Conservation (phyloP, 2,888 invertebrate genomes). For the Diabrotica balteata region DNA sequence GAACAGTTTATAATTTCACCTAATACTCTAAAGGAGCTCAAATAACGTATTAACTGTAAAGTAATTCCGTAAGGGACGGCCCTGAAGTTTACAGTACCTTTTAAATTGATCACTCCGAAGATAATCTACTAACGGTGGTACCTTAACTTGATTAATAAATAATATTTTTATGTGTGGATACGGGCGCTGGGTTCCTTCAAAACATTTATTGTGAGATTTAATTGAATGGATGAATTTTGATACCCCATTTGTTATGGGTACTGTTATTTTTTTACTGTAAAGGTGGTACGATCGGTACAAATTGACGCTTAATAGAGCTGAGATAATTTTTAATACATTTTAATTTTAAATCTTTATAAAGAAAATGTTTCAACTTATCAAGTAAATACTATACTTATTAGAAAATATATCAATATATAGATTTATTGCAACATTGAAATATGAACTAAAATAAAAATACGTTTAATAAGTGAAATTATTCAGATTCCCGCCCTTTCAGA, state of each 20-base stretch:
- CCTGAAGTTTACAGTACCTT: conserved; percentile 14
- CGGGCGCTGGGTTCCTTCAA: conserved; percentile 32
- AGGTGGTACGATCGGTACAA: neutral
- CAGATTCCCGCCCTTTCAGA: too few relatives aligned
- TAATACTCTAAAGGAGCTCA: too few relatives aligned
- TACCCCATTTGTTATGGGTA: conserved; percentile 33
- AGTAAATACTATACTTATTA: too few relatives aligned
- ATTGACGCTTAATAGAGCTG: neutral
- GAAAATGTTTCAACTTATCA: too few relatives aligned
- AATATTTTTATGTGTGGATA: conserved; percentile 35
- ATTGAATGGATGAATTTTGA: conserved; percentile 41
- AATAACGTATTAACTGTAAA: too few relatives aligned
- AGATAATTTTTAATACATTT: too few relatives aligned
- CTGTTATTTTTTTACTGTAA: conserved; percentile 11
- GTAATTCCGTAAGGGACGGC: neutral
- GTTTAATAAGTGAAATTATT: too few relatives aligned
- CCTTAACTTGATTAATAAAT: conserved; percentile 40
- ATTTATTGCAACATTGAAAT: too few relatives aligned
- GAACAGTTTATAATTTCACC: too few relatives aligned
- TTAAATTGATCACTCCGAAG: conserved; percentile 36
- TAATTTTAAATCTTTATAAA: too few relatives aligned
- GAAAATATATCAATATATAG: too few relatives aligned
- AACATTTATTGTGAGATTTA: conserved; percentile 36
- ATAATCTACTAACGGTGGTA: conserved; percentile 39
- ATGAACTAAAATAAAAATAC: too few relatives aligned